phyloP scores from a whole-genome alignment of 2,113 vertebrate genomes.

The Myrmophylax atrothorax region DNA sequence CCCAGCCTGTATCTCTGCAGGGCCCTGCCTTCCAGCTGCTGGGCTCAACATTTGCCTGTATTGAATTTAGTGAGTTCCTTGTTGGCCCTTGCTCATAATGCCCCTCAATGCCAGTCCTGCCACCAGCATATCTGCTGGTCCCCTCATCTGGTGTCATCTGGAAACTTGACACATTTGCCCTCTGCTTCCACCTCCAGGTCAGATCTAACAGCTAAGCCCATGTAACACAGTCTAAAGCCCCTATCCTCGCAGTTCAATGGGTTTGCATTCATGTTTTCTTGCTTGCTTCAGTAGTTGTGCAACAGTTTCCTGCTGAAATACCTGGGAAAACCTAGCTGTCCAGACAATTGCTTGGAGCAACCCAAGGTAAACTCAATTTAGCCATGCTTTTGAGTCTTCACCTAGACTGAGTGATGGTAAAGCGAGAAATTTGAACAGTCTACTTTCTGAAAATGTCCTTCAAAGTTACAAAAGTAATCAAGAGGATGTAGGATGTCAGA shows the following conservation, averaged over 20 bases:
- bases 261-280: not conserved
- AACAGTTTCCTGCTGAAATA: not conserved
- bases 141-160: not conserved
- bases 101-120: not conserved
- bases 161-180: fast-evolving
- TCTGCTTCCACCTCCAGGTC: fast-evolving
- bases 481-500: not conserved
- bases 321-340: not conserved
- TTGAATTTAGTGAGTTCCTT: not conserved
- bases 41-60: too few relatives aligned
- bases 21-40: not conserved
- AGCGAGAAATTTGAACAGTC: not conserved
- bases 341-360: not conserved
- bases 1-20: not conserved
- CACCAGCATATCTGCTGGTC: not conserved
- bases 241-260: not conserved
- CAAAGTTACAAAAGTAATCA: not conserved
- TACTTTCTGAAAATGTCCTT: not conserved
- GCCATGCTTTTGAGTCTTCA: not conserved
- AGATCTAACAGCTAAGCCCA: not conserved
- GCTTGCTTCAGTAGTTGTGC: not conserved
- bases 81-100: not conserved
- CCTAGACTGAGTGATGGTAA: not conserved
- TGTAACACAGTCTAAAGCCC: not conserved
- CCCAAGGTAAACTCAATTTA: not conserved